Base-by-base conservation (phyloP, 2,888 invertebrate species). In the Alviniconcha strummeri region DNA sequence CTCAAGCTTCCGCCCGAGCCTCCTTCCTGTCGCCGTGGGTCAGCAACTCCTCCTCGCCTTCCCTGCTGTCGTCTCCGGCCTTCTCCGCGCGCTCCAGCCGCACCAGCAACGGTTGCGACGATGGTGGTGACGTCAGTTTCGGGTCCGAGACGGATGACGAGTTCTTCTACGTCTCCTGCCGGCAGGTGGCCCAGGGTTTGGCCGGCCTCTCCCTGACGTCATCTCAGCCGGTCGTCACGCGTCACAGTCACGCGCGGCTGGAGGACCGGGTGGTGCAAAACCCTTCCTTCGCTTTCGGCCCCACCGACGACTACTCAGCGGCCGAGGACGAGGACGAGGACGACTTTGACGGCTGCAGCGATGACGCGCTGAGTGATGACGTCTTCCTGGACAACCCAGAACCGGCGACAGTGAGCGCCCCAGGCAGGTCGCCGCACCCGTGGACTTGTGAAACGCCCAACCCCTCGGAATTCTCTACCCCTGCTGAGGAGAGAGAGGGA, bases 111-210 rank as follows among this genome's bases (percentile, higher is more conserved):
- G 19, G 72, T n/a, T 56, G 56, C 55, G 72, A 72, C 17, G 60
- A 81, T 7, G 67, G 64, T 15, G 67, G 36, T 36, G 82, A 82
- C 56, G 64, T 76, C 19, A 82, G 82, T 56, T 52, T 52, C 17
- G 82, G 82, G 19, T 82, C 82, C 7, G 77, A 82, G 76, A 82
- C 82, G 36, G 82, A 82, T n/a, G 82, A 82, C 57, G 82, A 82
- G 55, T 82, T 82, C 54, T 69, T 82, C 56, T 82, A 76, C 77
- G 56, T 82, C n/a, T 82, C 82, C 55, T 82, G 82, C 82, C 60
- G 54, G 11, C 77, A 82, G 69, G 69, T 82, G 56, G 60, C 64
- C 9, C 56, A 69, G 55, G 82, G 69, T 15, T 13, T 82, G 67
- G 82, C 82, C 55, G 75, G 36, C 54, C 82, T 82, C 6, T 76